These are phyloP conservation scores for Erebia palarica DNA, from an alignment of 2,888 invertebrate genomes.

Conservation along the genomic window DNA sequence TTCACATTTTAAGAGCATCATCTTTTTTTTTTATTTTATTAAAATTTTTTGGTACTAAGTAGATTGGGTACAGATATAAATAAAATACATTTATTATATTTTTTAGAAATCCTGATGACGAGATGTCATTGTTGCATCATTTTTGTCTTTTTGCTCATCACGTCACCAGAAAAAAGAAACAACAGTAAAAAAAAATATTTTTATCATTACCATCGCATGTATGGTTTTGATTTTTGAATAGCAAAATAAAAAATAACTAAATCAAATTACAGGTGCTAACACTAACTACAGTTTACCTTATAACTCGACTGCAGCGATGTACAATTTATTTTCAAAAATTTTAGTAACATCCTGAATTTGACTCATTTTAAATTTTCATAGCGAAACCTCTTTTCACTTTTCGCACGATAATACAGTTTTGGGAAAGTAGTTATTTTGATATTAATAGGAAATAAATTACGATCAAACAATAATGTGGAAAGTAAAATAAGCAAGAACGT, in stretches of 20 bases:
- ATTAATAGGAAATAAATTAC: neutral
- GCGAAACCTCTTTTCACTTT: conserved; percentile 17
- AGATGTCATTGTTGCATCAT: neutral
- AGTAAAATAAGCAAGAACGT: neutral
- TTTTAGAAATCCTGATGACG: conserved; percentile 15
- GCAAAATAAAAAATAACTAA: conserved; percentile 13
- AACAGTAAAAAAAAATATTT: conserved; percentile 6
- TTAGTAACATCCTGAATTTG: conserved; percentile 29
- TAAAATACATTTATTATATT: conserved; percentile 5
- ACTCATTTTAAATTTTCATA: conserved; percentile 21
- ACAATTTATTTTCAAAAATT: conserved; percentile 38
- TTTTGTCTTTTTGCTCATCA: conserved; percentile 9
- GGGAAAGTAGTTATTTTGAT: neutral
- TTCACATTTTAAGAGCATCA: conserved; percentile 4
- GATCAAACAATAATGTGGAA: neutral
- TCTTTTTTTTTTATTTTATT: neutral
- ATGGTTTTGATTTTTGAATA: neutral
- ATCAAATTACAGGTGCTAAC: conserved; percentile 24
- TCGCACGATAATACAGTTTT: neutral
- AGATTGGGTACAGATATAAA: neutral
- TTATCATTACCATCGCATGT: neutral
- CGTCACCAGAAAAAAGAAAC: conserved; percentile 27
- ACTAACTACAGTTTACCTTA: conserved; percentile 41
- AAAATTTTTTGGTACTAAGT: neutral
- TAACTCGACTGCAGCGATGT: conserved; percentile 41